Evolutionary conservation across 2,113 vertebrate genomes (phyloP).

Genomic region (Scatophagus argus): DNA sequence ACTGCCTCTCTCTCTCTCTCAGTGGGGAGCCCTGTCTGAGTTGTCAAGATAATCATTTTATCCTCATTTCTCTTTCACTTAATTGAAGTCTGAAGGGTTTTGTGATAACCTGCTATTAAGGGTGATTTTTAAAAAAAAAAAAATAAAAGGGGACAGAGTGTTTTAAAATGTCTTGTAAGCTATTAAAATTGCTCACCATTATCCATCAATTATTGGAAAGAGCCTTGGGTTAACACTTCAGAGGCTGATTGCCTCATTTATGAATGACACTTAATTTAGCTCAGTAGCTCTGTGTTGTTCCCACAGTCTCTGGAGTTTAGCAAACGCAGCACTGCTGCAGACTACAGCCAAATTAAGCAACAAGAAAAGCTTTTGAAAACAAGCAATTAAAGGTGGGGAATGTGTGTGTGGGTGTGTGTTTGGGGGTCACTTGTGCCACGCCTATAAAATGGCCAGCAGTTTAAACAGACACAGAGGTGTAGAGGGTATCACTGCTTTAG

Average conservation of each 20-base stretch:
- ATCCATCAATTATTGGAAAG: conserved; percentile 42
- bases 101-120: conserved; percentile 43
- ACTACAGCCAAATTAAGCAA: conserved; percentile 5
- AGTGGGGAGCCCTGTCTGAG: conserved; percentile 32
- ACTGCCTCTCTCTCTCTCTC: conserved; percentile 9
- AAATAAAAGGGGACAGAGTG: not conserved
- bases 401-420: conserved; percentile 12
- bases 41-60: conserved; percentile 56
- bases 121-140: not conserved
- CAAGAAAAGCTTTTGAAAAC: conserved; percentile 17
- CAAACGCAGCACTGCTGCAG: conserved; percentile 18
- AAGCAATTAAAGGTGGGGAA: conserved; percentile 41
- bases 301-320: conserved; percentile 34
- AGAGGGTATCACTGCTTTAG: conserved; percentile 76
- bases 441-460: conserved; percentile 60
- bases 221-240: conserved; percentile 39
- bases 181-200: conserved; percentile 38
- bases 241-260: conserved; percentile 43
- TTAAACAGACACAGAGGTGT: conserved; percentile 74
- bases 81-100: conserved; percentile 43
- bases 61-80: conserved; percentile 42
- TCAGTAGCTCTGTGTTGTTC: conserved; percentile 21
- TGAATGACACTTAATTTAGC: conserved; percentile 56
- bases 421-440: conserved; percentile 59
- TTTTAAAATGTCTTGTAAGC: conserved; percentile 22